Base-by-base conservation (phyloP, 2,888 invertebrate species). In the Diarsia dahlii region DNA sequence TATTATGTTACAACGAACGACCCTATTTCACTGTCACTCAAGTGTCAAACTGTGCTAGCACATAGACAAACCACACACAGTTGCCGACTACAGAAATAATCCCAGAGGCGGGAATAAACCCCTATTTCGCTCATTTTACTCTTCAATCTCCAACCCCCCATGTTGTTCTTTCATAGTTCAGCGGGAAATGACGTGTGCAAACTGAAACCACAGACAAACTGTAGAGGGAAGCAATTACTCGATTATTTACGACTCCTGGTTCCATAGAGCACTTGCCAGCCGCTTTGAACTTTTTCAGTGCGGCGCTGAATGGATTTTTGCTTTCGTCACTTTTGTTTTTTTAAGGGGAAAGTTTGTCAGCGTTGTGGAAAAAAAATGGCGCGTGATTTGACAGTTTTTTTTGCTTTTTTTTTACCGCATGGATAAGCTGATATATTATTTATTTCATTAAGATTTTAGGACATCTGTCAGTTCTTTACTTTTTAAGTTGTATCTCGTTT, bases 201-300 rank as follows among this genome's bases (percentile, higher is more conserved):
- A 83, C 82, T 85, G 45, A 68, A 85, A 78, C 86, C 84, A 86
- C 65, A 82, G 82, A 83, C 86, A 82, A 85, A 85, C 82, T 56
- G 52, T 78, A 79, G 76, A 72, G 69, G 74, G 70, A 68, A 74
- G 85, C 75, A 75, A 86, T 88, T 86, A 88, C 76, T 80, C 74
- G 84, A 84, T 84, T 80, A 81, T 84, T 82, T 81, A 77, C 82
- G 78, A 72, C 71, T 80, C 82, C 50, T 73, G 63, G 39, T 71
- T 48, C 72, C 85, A 70, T 80, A 81, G 74, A 73, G 86, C 78
- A 82, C 79, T 83, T 87, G 70, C 23, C 76, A 77, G 74, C 10
- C 80, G 69, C 72, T 81, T 81, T 88, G 66, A 88, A 85, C 58
- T 71, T 86, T 81, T 81, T 76, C 64, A 66, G 50, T 39, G 74